Conservation (phyloP, 2,888 invertebrate species). For the Scaptodrosophila latifasciaeformis region DNA sequence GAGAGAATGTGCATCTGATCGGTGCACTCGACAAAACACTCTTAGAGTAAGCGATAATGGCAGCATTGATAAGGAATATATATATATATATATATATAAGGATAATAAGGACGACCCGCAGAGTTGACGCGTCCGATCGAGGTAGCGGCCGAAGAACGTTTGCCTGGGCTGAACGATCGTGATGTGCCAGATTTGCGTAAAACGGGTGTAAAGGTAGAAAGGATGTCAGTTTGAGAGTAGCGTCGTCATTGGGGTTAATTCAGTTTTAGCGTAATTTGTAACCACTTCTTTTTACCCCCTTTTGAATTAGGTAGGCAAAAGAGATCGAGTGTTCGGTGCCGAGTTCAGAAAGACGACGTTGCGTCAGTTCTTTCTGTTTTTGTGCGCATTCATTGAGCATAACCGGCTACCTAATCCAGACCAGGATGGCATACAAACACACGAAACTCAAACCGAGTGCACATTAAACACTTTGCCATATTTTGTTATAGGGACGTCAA, state of each 20-base stretch:
- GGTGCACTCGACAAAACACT: background rate
- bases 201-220: no score
- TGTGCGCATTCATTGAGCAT: slow-evolving; percentile 47
- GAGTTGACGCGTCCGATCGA: slow-evolving; percentile 38
- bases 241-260: slow-evolving; percentile 32
- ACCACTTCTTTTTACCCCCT: slow-evolving; percentile 39
- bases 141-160: slow-evolving; percentile 8
- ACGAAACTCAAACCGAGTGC: slow-evolving; percentile 20
- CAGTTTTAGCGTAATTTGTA: slow-evolving; percentile 53
- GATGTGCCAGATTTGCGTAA: slow-evolving; percentile 49
- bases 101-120: slow-evolving; percentile 36
- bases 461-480: slow-evolving; percentile 48
- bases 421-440: background rate
- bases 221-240: no score
- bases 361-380: no score
- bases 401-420: slow-evolving; percentile 20
- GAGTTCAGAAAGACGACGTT: no score
- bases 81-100: no score
- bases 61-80: no score
- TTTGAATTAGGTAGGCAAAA: slow-evolving; percentile 34
- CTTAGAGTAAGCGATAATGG: slow-evolving; percentile 18
- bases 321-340: no score
- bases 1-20: background rate
- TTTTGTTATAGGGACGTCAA: slow-evolving; percentile 51
- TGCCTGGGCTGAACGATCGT: slow-evolving; percentile 26